Conservation (phyloP, 2,113 vertebrate genomes). For the Mus spicilegus region DNA sequence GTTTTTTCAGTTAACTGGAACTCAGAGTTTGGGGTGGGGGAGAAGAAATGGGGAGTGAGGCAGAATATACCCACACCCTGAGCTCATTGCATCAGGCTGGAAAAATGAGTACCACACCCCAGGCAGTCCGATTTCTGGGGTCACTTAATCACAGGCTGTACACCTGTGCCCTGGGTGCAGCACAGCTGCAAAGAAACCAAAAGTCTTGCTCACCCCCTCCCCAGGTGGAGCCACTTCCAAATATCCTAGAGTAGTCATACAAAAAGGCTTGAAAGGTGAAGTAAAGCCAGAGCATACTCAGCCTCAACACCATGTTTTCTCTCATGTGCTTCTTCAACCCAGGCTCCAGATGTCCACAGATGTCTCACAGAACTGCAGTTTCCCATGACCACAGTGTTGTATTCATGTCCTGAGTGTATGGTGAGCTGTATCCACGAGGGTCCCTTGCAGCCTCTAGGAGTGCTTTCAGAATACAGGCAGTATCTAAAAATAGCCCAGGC, state of each 20-base stretch:
- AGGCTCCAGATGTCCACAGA: not conserved
- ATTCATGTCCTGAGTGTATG: not conserved
- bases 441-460: not conserved
- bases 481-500: constrained; percentile 31
- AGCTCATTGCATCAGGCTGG: constrained; percentile 72
- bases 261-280: constrained; percentile 62
- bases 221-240: constrained; percentile 54
- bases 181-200: constrained; percentile 62
- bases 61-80: constrained; percentile 64
- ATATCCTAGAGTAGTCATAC: constrained; percentile 9
- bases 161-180: constrained; percentile 73
- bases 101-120: constrained; percentile 76
- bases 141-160: constrained; percentile 72
- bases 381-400: not conserved
- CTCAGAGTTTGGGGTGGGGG: constrained; percentile 50
- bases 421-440: not conserved
- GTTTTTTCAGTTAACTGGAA: constrained; percentile 38
- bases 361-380: not conserved
- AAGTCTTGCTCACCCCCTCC: not conserved
- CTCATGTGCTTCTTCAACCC: not conserved
- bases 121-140: constrained; percentile 54
- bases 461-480: constrained; percentile 21
- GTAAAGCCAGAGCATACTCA: constrained; percentile 55
- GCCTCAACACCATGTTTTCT: not conserved
- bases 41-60: constrained; percentile 6